Percentiles rank a stretch among this genome's conserved stretches.
phyloP scores from a whole-genome alignment of 2,113 vertebrate species.

The Hystrix cristata region DNA sequence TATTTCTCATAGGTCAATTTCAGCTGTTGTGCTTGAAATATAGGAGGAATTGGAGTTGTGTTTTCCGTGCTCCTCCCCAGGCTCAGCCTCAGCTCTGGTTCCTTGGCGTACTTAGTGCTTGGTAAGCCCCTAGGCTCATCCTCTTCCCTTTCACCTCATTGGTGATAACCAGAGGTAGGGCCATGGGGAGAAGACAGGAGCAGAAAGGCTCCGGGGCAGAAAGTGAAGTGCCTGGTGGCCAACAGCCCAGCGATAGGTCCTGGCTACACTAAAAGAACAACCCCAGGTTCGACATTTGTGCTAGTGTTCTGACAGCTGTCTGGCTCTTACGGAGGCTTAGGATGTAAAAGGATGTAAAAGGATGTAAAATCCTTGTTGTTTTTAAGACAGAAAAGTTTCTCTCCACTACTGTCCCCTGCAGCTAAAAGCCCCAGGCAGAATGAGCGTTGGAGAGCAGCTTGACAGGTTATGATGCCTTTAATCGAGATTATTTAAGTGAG shows the following conservation, averaged over 20 bases:
- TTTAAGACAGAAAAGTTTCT: not conserved
- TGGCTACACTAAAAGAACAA: not conserved
- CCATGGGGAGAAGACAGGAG: not conserved
- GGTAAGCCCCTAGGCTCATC: not conserved
- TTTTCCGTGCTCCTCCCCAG: not conserved
- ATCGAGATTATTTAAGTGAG: conserved; percentile 13
- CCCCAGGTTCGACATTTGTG: not conserved
- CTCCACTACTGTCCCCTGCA: not conserved
- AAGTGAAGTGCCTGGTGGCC: not conserved
- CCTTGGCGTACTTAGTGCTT: not conserved
- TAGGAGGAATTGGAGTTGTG: not conserved
- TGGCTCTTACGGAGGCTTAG: not conserved
- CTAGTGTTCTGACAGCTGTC: not conserved
- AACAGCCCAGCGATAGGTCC: not conserved
- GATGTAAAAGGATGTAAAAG: not conserved
- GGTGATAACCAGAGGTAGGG: not conserved
- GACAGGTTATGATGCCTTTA: conserved; percentile 29
- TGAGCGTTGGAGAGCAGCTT: not conserved
- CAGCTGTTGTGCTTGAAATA: not conserved
- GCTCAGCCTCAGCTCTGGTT: not conserved
- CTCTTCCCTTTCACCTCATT: not conserved
- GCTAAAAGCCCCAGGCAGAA: not conserved
- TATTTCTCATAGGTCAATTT: not conserved
- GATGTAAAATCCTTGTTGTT: not conserved
- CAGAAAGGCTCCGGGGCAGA: not conserved